Conservation (phyloP, 2,888 invertebrate genomes). For the Cantharis flavilabris region DNA sequence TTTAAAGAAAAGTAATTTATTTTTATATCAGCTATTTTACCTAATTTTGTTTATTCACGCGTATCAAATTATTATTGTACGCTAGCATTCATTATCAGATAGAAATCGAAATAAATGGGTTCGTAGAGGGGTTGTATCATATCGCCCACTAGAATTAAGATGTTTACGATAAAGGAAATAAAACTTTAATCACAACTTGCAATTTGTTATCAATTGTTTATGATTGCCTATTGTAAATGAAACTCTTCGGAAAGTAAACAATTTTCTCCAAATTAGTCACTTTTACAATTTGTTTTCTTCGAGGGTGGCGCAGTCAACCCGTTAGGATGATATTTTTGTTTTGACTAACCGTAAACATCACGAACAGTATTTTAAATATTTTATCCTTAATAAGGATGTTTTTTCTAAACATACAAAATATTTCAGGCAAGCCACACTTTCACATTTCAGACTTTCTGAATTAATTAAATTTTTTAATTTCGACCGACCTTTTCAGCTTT, state of each 20-base stretch:
- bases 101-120: conserved; percentile 46
- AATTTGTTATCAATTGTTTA: background rate
- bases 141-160: background rate
- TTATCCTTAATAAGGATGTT: background rate
- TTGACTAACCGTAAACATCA: background rate
- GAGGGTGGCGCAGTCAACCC: background rate
- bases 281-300: background rate
- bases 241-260: background rate
- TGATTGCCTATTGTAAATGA: background rate
- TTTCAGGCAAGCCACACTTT: background rate
- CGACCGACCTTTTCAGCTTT: background rate
- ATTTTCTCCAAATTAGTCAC: background rate
- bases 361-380: background rate
- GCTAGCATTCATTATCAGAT: conserved; percentile 43
- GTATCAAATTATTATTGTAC: conserved; percentile 38
- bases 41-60: conserved; percentile 29
- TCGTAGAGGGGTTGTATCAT: background rate
- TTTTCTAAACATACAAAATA: background rate
- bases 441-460: background rate
- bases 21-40: conserved; percentile 7
- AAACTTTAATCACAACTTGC: background rate
- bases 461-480: background rate
- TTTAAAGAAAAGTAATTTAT: conserved; percentile 9
- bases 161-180: background rate
- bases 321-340: background rate